Conservation (phyloP, 1,140 invertebrate species). For the Pinna nobilis region DNA sequence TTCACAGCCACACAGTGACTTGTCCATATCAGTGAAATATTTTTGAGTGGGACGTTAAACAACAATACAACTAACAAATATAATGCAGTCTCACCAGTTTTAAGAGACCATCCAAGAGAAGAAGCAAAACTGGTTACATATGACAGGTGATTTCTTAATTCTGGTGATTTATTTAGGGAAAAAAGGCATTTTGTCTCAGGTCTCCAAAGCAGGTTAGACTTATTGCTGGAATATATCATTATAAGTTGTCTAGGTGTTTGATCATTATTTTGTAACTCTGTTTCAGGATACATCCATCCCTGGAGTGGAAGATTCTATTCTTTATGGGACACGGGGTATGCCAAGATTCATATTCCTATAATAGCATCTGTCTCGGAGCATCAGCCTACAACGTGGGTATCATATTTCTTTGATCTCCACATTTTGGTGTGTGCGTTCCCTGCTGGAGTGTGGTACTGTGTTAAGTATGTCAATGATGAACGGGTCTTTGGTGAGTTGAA, state of each 20-base stretch:
- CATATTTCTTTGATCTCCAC: constrained; percentile 99
- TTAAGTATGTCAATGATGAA: constrained; percentile 98
- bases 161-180: not conserved
- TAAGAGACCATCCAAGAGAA: no score
- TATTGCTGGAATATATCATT: not conserved
- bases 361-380: constrained; percentile 99
- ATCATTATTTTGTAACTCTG: not conserved
- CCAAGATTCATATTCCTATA: constrained; percentile 99
- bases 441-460: constrained; percentile 98
- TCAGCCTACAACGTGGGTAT: constrained; percentile 98
- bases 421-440: constrained; percentile 97
- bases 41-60: no score
- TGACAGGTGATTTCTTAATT: not conserved
- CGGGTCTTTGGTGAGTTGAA: constrained; percentile 91
- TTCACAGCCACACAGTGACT: no score
- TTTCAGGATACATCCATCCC: constrained; percentile 86
- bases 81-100: no score
- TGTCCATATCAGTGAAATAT: no score
- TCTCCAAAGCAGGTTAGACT: no score
- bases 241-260: not conserved
- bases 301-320: constrained; percentile 99
- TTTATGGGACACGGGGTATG: constrained; percentile 99
- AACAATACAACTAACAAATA: no score
- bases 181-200: not conserved
- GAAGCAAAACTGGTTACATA: no score